These are phyloP conservation scores for Zaprionus ornatus DNA, from an alignment of 1,140 invertebrate species.

Conservation along the genomic window DNA sequence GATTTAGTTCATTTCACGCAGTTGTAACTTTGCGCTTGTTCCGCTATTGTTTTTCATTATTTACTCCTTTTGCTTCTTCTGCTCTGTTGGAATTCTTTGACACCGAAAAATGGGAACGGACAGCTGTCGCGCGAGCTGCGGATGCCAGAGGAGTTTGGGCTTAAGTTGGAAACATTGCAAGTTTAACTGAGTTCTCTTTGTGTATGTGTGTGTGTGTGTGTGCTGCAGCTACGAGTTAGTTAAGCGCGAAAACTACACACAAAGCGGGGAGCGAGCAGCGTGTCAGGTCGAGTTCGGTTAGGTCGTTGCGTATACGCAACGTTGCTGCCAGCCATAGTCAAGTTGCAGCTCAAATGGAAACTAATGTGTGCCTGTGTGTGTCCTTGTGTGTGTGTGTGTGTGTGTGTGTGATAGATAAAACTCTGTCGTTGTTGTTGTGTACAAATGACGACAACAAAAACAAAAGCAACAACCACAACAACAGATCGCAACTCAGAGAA, in stretches of 20 bases:
- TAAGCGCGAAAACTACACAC: slow-evolving; percentile 53
- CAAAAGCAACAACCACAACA: slow-evolving; percentile 10
- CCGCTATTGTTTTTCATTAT: slow-evolving; percentile 5
- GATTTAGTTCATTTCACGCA: not conserved
- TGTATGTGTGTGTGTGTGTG: not conserved
- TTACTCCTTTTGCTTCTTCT: not conserved
- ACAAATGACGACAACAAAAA: slow-evolving; percentile 42
- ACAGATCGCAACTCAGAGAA: slow-evolving; percentile 22
- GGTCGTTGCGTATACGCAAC: slow-evolving; percentile 39
- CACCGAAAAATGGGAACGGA: slow-evolving; percentile 11
- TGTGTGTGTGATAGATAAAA: slow-evolving; percentile 46
- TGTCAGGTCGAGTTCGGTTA: not conserved
- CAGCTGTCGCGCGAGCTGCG: not conserved
- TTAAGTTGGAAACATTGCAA: slow-evolving; percentile 22
- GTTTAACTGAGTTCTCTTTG: slow-evolving; percentile 35
- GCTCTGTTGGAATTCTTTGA: not conserved
- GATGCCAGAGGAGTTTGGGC: not conserved
- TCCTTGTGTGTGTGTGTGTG: slow-evolving; percentile 1
- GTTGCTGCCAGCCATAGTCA: slow-evolving; percentile 24
- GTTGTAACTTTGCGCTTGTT: not conserved
- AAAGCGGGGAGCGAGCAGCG: slow-evolving; percentile 10
- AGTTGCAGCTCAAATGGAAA: slow-evolving; percentile 62
- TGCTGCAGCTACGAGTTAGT: slow-evolving; percentile 61
- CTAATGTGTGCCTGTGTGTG: slow-evolving; percentile 53
- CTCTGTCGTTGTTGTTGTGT: slow-evolving; percentile 38